Conservation (phyloP, 1,140 invertebrate species). For the Acyrthosiphon pisum region DNA sequence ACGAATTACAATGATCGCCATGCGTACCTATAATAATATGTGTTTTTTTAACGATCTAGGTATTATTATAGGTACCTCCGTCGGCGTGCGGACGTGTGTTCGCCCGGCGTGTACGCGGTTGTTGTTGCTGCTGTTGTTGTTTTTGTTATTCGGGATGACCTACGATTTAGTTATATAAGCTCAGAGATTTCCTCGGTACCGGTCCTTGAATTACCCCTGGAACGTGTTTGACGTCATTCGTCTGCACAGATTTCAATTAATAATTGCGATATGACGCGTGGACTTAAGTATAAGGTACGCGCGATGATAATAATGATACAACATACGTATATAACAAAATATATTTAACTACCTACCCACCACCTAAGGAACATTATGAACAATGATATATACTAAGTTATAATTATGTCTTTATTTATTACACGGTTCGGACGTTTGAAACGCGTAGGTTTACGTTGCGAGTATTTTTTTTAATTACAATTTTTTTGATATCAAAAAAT, state of each 20-base stretch:
- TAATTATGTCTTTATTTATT: no score
- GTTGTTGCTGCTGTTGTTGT: not conserved
- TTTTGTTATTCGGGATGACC: not conserved
- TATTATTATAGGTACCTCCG: not conserved
- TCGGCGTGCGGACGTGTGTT: not conserved
- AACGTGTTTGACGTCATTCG: not conserved
- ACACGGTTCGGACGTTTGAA: not conserved
- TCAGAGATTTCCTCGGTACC: not conserved
- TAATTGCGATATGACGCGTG: not conserved
- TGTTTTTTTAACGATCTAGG: not conserved
- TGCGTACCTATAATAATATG: not conserved
- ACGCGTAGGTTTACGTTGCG: not conserved
- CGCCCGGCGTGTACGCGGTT: not conserved
- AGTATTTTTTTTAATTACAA: not conserved
- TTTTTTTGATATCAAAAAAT: no score
- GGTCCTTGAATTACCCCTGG: not conserved
- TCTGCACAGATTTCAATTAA: not conserved
- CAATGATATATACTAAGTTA: not conserved
- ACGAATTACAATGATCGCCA: not conserved
- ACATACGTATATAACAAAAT: not conserved
- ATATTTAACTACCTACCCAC: not conserved
- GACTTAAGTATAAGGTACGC: not conserved
- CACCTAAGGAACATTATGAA: not conserved
- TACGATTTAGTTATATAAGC: not conserved
- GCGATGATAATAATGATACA: not conserved